phyloP scores from a whole-genome alignment of 2,797 vertebrate species.

The Pangasius macronema region DNA sequence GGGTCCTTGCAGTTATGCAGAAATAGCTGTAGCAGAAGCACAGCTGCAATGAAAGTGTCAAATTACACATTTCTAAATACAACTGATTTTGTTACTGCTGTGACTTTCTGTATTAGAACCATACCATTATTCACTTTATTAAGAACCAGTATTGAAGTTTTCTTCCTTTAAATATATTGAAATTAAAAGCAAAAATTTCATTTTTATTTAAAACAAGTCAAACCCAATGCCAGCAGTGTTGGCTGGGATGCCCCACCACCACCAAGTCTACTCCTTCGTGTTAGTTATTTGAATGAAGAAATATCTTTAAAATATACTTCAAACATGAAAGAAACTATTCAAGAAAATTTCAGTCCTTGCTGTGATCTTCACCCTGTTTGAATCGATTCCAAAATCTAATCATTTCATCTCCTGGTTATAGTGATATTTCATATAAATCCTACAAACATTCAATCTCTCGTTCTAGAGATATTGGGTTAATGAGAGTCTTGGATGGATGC shows the following conservation, averaged over 20 bases:
- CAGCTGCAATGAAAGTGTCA: background rate
- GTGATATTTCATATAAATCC: background rate
- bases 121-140: background rate
- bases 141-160: background rate
- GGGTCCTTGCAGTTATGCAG: background rate
- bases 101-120: background rate
- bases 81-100: background rate
- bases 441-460: background rate
- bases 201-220: background rate
- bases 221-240: background rate
- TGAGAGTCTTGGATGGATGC: background rate
- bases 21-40: constrained; percentile 13
- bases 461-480: background rate
- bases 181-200: background rate
- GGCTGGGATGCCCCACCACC: no score
- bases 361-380: background rate
- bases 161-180: background rate
- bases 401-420: background rate
- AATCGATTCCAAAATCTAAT: background rate
- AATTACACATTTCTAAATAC: constrained; percentile 23
- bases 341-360: background rate
- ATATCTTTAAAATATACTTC: background rate
- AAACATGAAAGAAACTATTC: background rate
- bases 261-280: background rate
- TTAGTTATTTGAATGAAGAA: background rate